Evolutionary conservation across 2,113 vertebrate species (phyloP).

Genomic region (Solea senegalensis): DNA sequence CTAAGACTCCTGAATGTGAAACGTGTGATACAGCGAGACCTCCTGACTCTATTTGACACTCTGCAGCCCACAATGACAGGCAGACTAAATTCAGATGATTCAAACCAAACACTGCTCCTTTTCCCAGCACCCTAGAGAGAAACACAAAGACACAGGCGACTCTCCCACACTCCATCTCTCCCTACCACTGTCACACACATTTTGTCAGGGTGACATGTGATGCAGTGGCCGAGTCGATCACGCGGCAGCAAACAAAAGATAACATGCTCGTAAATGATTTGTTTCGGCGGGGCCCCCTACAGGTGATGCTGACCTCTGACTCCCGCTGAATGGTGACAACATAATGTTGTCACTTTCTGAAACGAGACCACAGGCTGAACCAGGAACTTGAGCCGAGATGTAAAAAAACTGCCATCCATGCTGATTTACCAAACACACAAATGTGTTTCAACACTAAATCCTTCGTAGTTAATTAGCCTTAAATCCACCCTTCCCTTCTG

Average conservation of each 20-base stretch:
- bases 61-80: conserved; percentile 17
- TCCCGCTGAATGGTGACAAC: not conserved
- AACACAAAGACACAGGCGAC: conserved; percentile 55
- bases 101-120: conserved; percentile 38
- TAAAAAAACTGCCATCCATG: not conserved
- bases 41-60: conserved; percentile 16
- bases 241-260: conserved; percentile 50
- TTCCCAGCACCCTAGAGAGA: conserved; percentile 55
- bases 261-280: conserved; percentile 36
- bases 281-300: conserved; percentile 17
- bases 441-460: conserved; percentile 13
- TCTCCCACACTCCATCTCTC: conserved; percentile 58
- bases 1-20: conserved; percentile 11
- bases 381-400: not conserved
- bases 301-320: conserved; percentile 46
- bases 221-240: conserved; percentile 52
- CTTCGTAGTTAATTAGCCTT: conserved; percentile 3
- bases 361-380: not conserved
- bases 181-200: conserved; percentile 18
- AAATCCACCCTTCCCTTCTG: conserved; percentile 16
- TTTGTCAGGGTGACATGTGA: conserved; percentile 42
- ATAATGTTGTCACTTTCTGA: conserved; percentile 14
- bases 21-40: conserved; percentile 14
- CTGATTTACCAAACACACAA: conserved; percentile 1
- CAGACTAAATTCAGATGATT: conserved; percentile 51